Conservation (phyloP, 2,888 invertebrate genomes). For the Caradrina clavipalpis region DNA sequence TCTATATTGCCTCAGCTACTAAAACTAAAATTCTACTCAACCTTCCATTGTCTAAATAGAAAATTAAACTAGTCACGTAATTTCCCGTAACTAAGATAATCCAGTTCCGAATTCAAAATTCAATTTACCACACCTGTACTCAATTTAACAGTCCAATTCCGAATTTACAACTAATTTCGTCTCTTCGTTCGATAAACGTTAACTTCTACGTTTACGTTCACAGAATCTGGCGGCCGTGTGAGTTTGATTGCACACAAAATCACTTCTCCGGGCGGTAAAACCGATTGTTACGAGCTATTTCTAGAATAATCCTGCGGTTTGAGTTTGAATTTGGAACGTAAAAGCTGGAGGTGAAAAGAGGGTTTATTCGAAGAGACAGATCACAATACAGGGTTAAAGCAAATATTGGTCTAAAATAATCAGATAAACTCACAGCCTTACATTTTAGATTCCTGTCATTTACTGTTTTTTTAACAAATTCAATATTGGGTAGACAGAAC, state of each 20-base stretch:
- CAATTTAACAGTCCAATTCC: slow-evolving; percentile 63
- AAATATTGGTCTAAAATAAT: too few relatives aligned
- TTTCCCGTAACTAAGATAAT: slow-evolving; percentile 25
- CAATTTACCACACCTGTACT: slow-evolving; percentile 61
- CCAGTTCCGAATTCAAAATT: slow-evolving; percentile 57
- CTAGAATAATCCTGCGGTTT: slow-evolving; percentile 63
- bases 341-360: slow-evolving; percentile 5
- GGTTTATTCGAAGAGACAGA: not conserved
- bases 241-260: slow-evolving; percentile 72
- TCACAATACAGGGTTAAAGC: too few relatives aligned
- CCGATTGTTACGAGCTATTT: slow-evolving; percentile 72
- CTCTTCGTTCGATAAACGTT: slow-evolving; percentile 74
- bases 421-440: too few relatives aligned
- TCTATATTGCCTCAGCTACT: not conserved
- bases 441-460: too few relatives aligned
- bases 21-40: not conserved
- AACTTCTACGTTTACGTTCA: slow-evolving; percentile 70
- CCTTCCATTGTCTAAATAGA: slow-evolving; percentile 11
- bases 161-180: slow-evolving; percentile 74
- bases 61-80: slow-evolving; percentile 42
- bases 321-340: slow-evolving; percentile 45
- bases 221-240: slow-evolving; percentile 55
- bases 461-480: too few relatives aligned
- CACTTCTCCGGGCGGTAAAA: slow-evolving; percentile 70
- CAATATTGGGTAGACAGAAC: too few relatives aligned